A percentile compares a stretch with the other conserved stretches of the same genome.
These are phyloP conservation scores for Calameuta filiformis DNA, from an alignment of 2,888 invertebrate genomes.

Conservation along the genomic window DNA sequence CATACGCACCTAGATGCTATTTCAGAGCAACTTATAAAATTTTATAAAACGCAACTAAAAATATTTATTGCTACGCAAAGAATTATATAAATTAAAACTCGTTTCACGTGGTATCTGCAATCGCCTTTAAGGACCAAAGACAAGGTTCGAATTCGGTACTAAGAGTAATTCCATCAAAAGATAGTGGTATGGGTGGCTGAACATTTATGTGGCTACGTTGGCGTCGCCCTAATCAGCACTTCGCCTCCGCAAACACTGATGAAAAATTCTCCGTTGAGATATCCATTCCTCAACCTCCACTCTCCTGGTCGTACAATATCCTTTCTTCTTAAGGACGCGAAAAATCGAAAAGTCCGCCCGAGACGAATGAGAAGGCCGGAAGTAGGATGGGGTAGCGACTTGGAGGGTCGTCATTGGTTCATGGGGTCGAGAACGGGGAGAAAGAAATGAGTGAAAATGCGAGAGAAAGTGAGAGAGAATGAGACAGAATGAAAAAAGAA, in stretches of 20 bases:
- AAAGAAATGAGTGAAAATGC: constrained; percentile 42
- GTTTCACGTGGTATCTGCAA: too few species aligned
- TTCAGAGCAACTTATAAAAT: too few species aligned
- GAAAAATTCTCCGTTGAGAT: constrained; percentile 45
- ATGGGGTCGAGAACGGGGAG: neutral
- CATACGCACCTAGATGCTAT: too few species aligned
- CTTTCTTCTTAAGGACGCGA: constrained; percentile 54
- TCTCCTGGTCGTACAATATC: constrained; percentile 50
- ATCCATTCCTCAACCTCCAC: neutral
- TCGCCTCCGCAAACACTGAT: constrained; percentile 47
- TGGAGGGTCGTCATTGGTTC: too few species aligned
- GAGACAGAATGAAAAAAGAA: constrained; percentile 46
- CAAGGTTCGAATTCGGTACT: constrained; percentile 5
- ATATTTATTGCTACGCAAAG: too few species aligned
- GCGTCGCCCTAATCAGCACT: constrained; percentile 53
- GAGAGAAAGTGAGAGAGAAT: constrained; percentile 23
- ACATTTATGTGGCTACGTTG: constrained; percentile 5
- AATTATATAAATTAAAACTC: too few species aligned
- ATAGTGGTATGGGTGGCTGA: too few species aligned
- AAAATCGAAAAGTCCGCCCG: constrained; percentile 55
- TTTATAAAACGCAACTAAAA: too few species aligned
- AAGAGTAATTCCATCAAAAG: constrained; percentile 38
- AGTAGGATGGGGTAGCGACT: too few species aligned
- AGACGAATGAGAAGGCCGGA: constrained; percentile 17
- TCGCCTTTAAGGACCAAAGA: too few species aligned